A percentile compares a stretch with the other conserved stretches of the same genome.
Evolutionary conservation across 53 echinoderm and acorn worm genomes (phyloP).

Genomic region (Arbacia lixula): DNA sequence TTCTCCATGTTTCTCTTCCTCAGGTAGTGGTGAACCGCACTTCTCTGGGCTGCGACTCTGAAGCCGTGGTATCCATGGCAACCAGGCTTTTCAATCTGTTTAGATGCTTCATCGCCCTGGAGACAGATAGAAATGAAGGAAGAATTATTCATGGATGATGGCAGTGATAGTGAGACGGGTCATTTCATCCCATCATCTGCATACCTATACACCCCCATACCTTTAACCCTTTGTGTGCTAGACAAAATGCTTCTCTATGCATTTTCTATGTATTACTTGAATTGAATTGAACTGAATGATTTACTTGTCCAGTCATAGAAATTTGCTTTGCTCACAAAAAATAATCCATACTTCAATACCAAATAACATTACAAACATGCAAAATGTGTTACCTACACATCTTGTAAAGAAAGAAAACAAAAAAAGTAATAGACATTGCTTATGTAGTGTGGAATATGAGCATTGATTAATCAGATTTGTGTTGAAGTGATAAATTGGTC

Average conservation of each 20-base stretch:
- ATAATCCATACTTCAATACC: too few relatives aligned
- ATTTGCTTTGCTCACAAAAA: too few relatives aligned
- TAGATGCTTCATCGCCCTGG: conserved; percentile 57
- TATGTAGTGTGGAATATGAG: neutral
- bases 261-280: neutral
- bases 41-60: too few relatives aligned
- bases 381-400: too few relatives aligned
- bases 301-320: neutral
- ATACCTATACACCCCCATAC: too few relatives aligned
- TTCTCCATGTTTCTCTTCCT: too few relatives aligned
- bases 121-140: neutral
- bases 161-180: too few relatives aligned
- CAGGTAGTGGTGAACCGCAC: too few relatives aligned
- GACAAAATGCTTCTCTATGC: neutral
- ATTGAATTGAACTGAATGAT: neutral
- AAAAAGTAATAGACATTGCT: neutral
- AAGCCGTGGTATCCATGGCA: conserved; percentile 32
- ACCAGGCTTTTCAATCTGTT: conserved; percentile 30
- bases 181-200: neutral
- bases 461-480: too few relatives aligned
- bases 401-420: neutral
- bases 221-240: too few relatives aligned
- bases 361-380: too few relatives aligned
- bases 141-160: neutral
- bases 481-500: too few relatives aligned